Percentiles rank a stretch among this genome's conserved stretches.
These are phyloP conservation scores for Sesamia nonagrioides DNA, from an alignment of 1,140 invertebrate species.

Conservation along the genomic window DNA sequence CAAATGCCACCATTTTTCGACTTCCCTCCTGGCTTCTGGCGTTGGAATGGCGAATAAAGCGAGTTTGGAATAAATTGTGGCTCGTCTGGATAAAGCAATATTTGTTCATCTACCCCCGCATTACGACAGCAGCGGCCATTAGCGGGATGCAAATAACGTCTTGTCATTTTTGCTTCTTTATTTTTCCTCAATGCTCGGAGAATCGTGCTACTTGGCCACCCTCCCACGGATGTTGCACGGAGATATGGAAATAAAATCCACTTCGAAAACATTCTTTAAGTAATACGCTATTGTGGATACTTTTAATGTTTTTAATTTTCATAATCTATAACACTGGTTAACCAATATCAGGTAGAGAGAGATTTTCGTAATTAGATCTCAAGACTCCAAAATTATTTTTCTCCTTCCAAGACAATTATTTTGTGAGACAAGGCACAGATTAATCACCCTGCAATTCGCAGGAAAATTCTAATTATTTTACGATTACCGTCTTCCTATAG, in stretches of 20 bases:
- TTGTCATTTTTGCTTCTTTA: slow-evolving; percentile 87
- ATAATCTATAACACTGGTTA: too few relatives aligned
- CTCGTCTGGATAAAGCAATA: slow-evolving; percentile 85
- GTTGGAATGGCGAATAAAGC: slow-evolving; percentile 80
- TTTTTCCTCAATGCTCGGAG: slow-evolving; percentile 75
- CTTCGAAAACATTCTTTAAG: slow-evolving; percentile 39
- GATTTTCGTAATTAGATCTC: neutral
- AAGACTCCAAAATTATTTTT: neutral
- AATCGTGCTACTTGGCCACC: slow-evolving; percentile 70
- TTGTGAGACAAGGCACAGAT: neutral
- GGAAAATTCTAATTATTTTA: slow-evolving; percentile 45
- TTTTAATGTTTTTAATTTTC: too few relatives aligned
- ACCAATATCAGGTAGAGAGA: neutral
- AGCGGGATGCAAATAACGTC: slow-evolving; percentile 87
- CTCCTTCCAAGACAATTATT: neutral
- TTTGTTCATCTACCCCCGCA: slow-evolving; percentile 86
- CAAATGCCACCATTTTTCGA: slow-evolving; percentile 77
- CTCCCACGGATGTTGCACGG: slow-evolving; percentile 70
- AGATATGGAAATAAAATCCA: slow-evolving; percentile 72
- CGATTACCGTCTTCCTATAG: slow-evolving; percentile 43
- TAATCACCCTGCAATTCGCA: slow-evolving; percentile 15
- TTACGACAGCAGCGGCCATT: slow-evolving; percentile 83
- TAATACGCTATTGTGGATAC: slow-evolving; percentile 45
- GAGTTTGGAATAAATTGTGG: slow-evolving; percentile 85
- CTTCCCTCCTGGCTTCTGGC: slow-evolving; percentile 75